Base-by-base conservation (phyloP, 1,140 invertebrate genomes). In the Aradophagus sp. region DNA sequence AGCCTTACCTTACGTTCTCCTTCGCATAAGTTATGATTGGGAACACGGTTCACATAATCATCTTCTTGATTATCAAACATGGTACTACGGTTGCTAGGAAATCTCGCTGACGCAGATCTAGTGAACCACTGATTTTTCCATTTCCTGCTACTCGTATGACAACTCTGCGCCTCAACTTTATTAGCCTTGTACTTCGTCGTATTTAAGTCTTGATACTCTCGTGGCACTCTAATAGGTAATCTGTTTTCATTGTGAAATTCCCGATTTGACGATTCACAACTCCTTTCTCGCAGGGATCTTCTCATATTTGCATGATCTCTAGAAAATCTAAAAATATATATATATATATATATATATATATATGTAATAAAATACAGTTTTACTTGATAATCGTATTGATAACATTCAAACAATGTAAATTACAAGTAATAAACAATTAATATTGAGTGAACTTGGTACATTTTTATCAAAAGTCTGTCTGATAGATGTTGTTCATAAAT, bases 61-160 rank as follows among this genome's bases (percentile, higher is more conserved):
- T 86, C 70, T 71, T 80, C 71, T 78, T 80, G 79, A 50, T 84
- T 80, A 5, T 77, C 72, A 5, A 77, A 82, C 34, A 75, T 69
- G 12, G 82, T 73, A 45, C 82, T 79, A 2, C 83, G 67, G 6
- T 87, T 88, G 26, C 90, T 88, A 15, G 93, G 90, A 56, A 95
- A 83, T 27, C 93, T 85, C 1, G 93, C 93, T 77, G 93, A 94
- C 8, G 93, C 93, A 12, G 93, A 94, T 75, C 93, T 88, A 55
- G 88, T 84, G 76, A 92, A 92, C 73, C 88, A 89, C 48, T 90
- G 88, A 73, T 81, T 77, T 41, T 69, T 79, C 75, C 71, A 80
- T 35, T 80, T 79, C 68, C 81, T 77, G 63, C 77, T 31, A 53
- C 45, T 26, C 42, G 76, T 32, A 47, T 79, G 77, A 65, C 69